Evolutionary conservation across 2,888 invertebrate genomes (phyloP).

Genomic region (Drosophila subquinaria): DNA sequence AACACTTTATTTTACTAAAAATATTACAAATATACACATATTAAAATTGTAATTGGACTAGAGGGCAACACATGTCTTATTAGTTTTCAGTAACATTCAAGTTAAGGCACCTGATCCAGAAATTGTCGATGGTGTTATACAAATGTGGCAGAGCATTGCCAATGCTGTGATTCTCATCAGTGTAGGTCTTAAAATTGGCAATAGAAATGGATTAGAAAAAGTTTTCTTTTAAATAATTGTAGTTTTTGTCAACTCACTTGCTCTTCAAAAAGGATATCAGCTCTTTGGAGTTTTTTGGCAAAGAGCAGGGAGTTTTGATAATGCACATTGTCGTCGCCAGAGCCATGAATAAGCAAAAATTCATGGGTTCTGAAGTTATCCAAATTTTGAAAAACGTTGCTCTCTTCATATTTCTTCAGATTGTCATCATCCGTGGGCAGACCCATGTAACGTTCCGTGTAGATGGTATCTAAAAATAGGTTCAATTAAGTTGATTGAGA

Average conservation of each 20-base stretch:
- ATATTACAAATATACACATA: conserved; percentile 4
- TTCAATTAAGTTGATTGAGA: conserved; percentile 1
- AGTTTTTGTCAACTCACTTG: conserved; percentile 87
- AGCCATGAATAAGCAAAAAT: conserved; percentile 94
- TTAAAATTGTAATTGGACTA: conserved; percentile 34
- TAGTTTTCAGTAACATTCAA: conserved; percentile 47
- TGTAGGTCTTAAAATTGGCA: conserved; percentile 88
- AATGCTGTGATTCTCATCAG: conserved; percentile 94
- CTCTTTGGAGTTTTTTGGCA: conserved; percentile 90
- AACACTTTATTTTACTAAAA: background rate
- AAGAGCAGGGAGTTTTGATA: conserved; percentile 93
- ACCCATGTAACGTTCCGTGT: conserved; percentile 98
- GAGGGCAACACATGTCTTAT: conserved; percentile 24
- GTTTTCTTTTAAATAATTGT: no score
- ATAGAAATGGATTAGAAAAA: background rate
- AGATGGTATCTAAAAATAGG: conserved; percentile 92
- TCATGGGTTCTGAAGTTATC: conserved; percentile 90
- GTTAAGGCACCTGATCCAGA: conserved; percentile 89
- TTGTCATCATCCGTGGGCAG: conserved; percentile 90
- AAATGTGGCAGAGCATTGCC: conserved; percentile 90
- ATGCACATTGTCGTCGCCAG: conserved; percentile 96
- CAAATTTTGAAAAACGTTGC: conserved; percentile 89
- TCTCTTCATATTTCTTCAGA: conserved; percentile 89
- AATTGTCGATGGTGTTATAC: conserved; percentile 93
- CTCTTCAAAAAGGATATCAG: conserved; percentile 92